Conservation (phyloP, 2,888 invertebrate genomes). For the Dastarcus helophoroides region DNA sequence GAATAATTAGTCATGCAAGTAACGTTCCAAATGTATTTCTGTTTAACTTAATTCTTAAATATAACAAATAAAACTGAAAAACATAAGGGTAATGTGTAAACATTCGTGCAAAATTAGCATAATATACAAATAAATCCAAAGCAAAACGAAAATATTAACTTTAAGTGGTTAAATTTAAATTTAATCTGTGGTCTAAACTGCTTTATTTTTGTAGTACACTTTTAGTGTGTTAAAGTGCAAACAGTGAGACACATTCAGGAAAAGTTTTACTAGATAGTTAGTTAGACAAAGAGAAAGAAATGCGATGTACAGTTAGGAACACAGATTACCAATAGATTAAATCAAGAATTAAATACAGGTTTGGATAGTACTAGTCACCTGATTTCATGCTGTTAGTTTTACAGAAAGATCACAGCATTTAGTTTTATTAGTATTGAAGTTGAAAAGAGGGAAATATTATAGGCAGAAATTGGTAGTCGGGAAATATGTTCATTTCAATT, state of each 20-base stretch:
- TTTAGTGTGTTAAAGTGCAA: conserved; percentile 5
- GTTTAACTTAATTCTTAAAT: no score
- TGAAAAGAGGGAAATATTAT: no score
- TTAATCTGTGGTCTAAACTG: conserved; percentile 25
- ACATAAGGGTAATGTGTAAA: conserved; percentile 15
- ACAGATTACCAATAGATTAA: conserved; percentile 20
- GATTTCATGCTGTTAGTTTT: conserved; percentile 27
- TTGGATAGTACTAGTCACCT: conserved; percentile 64
- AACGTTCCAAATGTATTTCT: no score
- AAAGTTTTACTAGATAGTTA: conserved; percentile 7
- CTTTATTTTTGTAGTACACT: conserved; percentile 7
- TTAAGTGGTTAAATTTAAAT: conserved; percentile 10
- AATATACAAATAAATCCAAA: conserved; percentile 20
- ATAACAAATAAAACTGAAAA: no score
- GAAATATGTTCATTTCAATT: no score
- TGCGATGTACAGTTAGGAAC: conserved; percentile 17
- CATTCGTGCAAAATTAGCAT: conserved; percentile 23
- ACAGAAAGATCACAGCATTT: no score
- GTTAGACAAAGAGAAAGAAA: conserved; percentile 11
- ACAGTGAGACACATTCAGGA: conserved; percentile 4
- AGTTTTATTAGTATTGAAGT: no score
- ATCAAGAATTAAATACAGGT: conserved; percentile 39
- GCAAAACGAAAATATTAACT: conserved; percentile 18
- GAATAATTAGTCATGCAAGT: no score
- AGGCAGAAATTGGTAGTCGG: no score